Conservation (phyloP, 92 coral and sea anemone species). For the Phenganax stokvisi region DNA sequence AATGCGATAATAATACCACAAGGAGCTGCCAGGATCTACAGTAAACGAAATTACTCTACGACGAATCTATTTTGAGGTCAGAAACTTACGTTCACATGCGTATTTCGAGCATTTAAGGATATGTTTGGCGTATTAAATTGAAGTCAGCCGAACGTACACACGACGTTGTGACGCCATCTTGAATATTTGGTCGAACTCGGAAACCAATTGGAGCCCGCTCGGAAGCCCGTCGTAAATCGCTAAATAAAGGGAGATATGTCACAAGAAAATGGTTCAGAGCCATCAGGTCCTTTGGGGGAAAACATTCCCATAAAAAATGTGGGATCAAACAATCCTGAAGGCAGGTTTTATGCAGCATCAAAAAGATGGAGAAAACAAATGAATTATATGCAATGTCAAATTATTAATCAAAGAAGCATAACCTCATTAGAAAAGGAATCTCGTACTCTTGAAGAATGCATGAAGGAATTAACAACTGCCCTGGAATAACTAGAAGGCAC, state of each 20-base stretch:
- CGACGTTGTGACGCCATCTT: slow-evolving; percentile 1
- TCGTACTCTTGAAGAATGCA: neutral
- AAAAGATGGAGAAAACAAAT: neutral
- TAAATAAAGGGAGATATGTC: too few relatives aligned
- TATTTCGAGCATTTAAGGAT: too few relatives aligned
- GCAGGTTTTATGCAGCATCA: neutral
- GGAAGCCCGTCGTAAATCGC: too few relatives aligned
- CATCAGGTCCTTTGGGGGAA: too few relatives aligned
- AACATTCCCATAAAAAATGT: neutral
- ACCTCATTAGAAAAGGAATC: neutral
- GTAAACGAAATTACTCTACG: neutral
- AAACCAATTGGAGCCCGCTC: too few relatives aligned
- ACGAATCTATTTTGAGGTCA: too few relatives aligned
- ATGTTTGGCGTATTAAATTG: too few relatives aligned
- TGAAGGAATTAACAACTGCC: neutral
- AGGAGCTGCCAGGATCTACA: neutral
- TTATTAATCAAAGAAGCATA: neutral
- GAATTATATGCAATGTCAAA: neutral
- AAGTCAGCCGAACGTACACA: neutral
- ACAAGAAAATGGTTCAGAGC: too few relatives aligned
- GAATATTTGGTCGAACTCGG: neutral
- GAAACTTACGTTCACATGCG: too few relatives aligned
- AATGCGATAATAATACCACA: too few relatives aligned
- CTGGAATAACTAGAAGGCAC: neutral
- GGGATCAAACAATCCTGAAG: neutral